Base-by-base conservation (phyloP, 2,113 vertebrate species). In the Epinephelus cyanopodus region DNA sequence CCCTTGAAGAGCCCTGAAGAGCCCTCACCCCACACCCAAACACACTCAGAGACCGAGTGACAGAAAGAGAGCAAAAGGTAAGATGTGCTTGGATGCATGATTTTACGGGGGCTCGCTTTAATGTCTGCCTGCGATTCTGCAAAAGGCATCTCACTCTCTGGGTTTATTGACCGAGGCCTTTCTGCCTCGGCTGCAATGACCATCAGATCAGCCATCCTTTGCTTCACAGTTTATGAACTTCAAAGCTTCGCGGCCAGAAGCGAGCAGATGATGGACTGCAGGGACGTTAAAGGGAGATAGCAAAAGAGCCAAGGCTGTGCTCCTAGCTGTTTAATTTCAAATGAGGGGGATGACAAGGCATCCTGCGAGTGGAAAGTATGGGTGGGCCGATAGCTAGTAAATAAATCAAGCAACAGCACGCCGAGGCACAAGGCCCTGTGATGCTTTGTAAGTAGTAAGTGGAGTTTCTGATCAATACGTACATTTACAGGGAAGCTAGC, bases 141-240 rank as follows among this genome's bases (percentile, higher is more conserved):
- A 66, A 77, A 84, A 88, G 74, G 74, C 74, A 72, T 87, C 83
- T 85, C 84, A 62, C 81, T 89, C 84, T 71, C 50, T 42, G 63
- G 62, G 53, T 92, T 91, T 91, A 92, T 90, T 89, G 89, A 90
- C 69, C 53, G 56, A 69, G 17, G 74, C 74, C 82, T 90, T 67
- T 84, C 82, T 79, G 87, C 87, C 74, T 93, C 81, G 15, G 84
- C 81, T 80, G 84, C 79, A 73, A 17, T 82, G 90, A 86, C 84
- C 89, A 92, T 92, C 91, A 87, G 86, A 86, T 85, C 87, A 89
- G 83, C 86, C 90, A 84, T 87, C 86, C 89, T 84, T 89, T 87
- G 78, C 91, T 76, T 86, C 85, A 89, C 87, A 90, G 86, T 89
- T 92, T 89, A 90, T 92, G 91, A 87, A 88, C 87, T 87, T 90